phyloP scores from a whole-genome alignment of 2,797 vertebrate species.

The Trachurus trachurus region DNA sequence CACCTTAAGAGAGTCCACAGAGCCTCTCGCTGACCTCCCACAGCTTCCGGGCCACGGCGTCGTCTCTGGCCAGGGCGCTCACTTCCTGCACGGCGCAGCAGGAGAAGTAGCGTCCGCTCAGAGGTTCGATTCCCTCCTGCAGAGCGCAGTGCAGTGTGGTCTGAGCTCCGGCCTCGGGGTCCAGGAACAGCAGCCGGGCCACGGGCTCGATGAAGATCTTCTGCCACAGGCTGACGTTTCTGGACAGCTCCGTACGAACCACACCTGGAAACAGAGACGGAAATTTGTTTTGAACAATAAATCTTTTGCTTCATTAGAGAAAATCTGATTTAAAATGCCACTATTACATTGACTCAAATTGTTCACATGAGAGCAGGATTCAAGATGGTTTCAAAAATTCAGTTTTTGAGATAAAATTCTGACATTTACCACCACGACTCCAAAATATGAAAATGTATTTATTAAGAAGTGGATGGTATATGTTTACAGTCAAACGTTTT shows the following conservation, averaged over 20 bases:
- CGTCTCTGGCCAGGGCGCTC: conserved; percentile 63
- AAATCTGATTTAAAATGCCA: no score
- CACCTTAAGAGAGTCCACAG: conserved; percentile 60
- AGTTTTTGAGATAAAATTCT: no score
- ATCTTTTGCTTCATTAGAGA: no score
- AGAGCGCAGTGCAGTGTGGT: conserved; percentile 85
- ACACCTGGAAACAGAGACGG: conserved; percentile 65
- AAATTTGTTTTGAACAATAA: no score
- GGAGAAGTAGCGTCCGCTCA: conserved; percentile 83
- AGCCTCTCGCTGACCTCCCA: conserved; percentile 86
- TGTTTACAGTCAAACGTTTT: no score
- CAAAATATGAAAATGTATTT: no score
- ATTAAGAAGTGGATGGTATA: no score
- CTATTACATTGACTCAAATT: no score
- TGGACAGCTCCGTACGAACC: conserved; percentile 81
- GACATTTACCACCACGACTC: no score
- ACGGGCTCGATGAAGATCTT: conserved; percentile 82
- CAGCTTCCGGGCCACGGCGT: conserved; percentile 74
- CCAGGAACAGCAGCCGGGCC: conserved; percentile 80
- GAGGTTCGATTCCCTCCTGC: conserved; percentile 82
- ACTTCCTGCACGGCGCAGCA: conserved; percentile 77
- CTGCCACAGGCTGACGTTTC: conserved; percentile 83
- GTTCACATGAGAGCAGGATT: no score
- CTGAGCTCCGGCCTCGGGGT: conserved; percentile 81
- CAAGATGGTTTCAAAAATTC: no score